A percentile compares a stretch with the other conserved stretches of the same genome.
Evolutionary conservation across 1,140 invertebrate species (phyloP).

Genomic region (Cydia pomonella): DNA sequence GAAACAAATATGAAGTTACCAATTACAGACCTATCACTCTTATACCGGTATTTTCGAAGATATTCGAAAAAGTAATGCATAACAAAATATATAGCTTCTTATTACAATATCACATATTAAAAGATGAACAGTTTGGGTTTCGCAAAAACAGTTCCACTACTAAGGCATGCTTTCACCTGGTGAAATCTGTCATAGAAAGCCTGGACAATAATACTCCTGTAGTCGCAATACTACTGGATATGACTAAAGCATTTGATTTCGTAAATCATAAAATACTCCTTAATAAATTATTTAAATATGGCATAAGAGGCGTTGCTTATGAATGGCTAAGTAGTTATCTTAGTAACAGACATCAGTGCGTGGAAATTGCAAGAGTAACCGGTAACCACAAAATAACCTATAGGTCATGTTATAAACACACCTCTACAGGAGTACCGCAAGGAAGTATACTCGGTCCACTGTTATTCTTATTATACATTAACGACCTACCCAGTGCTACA

Average conservation of each 20-base stretch:
- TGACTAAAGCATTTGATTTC: constrained; percentile 35
- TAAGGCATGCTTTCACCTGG: constrained; percentile 15
- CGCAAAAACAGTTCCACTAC: constrained; percentile 5
- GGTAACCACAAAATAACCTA: background rate
- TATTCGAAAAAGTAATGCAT: constrained; percentile 30
- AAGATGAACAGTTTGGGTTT: background rate
- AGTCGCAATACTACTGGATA: constrained; percentile 4
- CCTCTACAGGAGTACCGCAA: background rate
- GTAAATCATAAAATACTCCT: constrained; percentile 14
- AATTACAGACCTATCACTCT: constrained; percentile 11
- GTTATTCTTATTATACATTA: too few relatives aligned
- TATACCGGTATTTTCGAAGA: constrained; percentile 17
- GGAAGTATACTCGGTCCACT: background rate
- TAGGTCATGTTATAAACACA: background rate
- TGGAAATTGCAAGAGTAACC: background rate
- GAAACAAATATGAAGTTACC: background rate
- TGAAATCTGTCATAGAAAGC: constrained; percentile 12
- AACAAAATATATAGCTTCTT: background rate
- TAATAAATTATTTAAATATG: constrained; percentile 20
- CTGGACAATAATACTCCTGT: constrained; percentile 4
- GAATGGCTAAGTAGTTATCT: constrained; percentile 29
- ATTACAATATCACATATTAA: background rate
- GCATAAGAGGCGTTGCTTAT: constrained; percentile 8
- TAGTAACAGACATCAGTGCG: background rate
- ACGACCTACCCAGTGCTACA: background rate